Evolutionary conservation across 2,113 vertebrate species (phyloP).

Genomic region (Chloropsis hardwickii): DNA sequence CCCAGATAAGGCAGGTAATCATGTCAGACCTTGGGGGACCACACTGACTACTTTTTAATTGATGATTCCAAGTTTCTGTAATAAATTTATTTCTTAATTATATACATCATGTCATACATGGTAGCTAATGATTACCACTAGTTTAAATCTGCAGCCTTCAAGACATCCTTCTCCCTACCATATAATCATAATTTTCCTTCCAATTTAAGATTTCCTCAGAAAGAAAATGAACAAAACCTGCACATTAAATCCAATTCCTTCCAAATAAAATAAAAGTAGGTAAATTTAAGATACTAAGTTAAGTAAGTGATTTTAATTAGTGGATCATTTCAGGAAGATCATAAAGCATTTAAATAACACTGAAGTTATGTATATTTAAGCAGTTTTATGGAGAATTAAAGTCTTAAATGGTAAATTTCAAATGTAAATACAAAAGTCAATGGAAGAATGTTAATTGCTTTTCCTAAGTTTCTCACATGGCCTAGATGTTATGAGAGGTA

Average conservation of each 20-base stretch:
- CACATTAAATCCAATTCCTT: constrained; percentile 46
- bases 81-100: constrained; percentile 88
- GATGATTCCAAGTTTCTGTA: constrained; percentile 82
- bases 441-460: constrained; percentile 52
- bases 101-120: constrained; percentile 64
- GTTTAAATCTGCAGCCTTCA: constrained; percentile 61
- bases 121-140: constrained; percentile 75
- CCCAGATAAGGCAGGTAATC: constrained; percentile 85
- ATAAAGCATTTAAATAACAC: constrained; percentile 74
- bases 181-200: constrained; percentile 37
- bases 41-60: constrained; percentile 79
- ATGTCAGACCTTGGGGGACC: constrained; percentile 76
- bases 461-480: constrained; percentile 36
- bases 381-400: constrained; percentile 71
- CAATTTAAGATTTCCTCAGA: constrained; percentile 39
- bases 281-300: constrained; percentile 69
- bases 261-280: constrained; percentile 70
- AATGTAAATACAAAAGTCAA: constrained; percentile 34
- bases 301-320: constrained; percentile 73
- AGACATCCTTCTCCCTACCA: not conserved
- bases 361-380: constrained; percentile 59
- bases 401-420: constrained; percentile 54
- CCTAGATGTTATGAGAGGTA: constrained; percentile 6
- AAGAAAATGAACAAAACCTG: constrained; percentile 61
- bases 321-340: constrained; percentile 68